A percentile compares a stretch with the other conserved stretches of the same genome.
These are phyloP conservation scores for Euplexia lucipara DNA, from an alignment of 2,888 invertebrate species.

Conservation along the genomic window DNA sequence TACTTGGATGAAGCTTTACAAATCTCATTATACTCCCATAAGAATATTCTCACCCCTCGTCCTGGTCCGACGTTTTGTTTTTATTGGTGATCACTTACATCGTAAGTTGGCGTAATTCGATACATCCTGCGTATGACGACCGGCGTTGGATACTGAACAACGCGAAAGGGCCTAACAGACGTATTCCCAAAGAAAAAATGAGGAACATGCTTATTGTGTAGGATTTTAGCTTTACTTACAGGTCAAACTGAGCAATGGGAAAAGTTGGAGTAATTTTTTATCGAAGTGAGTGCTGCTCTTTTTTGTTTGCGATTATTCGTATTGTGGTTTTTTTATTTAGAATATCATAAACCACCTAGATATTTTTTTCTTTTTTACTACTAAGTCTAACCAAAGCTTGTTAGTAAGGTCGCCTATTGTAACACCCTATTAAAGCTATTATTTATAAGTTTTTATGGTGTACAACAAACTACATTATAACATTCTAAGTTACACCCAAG, in stretches of 20 bases:
- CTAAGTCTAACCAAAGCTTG: too few species aligned
- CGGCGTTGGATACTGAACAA: slow-evolving; percentile 60
- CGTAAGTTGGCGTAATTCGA: slow-evolving; percentile 86
- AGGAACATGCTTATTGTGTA: slow-evolving; percentile 27
- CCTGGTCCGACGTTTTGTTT: slow-evolving; percentile 75
- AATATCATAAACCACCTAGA: not conserved
- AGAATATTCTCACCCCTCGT: slow-evolving; percentile 87
- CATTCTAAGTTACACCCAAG: too few species aligned
- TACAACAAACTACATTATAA: too few species aligned
- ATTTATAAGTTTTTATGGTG: too few species aligned
- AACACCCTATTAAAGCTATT: too few species aligned
- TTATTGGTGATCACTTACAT: slow-evolving; percentile 88
- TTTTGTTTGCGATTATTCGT: not conserved
- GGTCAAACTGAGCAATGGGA: slow-evolving; percentile 20
- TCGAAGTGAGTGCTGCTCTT: not conserved
- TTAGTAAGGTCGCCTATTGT: too few species aligned
- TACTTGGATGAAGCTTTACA: slow-evolving; percentile 88
- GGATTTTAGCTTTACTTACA: slow-evolving; percentile 16
- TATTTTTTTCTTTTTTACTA: not conserved
- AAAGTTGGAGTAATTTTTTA: slow-evolving; percentile 8
- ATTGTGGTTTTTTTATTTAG: too few species aligned
- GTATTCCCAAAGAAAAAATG: slow-evolving; percentile 47
- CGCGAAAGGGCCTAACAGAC: slow-evolving; percentile 65
- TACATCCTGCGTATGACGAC: slow-evolving; percentile 87
- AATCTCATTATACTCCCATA: slow-evolving; percentile 83